Conservation (phyloP, 2,888 invertebrate species). For the Dryobotodes eremita region DNA sequence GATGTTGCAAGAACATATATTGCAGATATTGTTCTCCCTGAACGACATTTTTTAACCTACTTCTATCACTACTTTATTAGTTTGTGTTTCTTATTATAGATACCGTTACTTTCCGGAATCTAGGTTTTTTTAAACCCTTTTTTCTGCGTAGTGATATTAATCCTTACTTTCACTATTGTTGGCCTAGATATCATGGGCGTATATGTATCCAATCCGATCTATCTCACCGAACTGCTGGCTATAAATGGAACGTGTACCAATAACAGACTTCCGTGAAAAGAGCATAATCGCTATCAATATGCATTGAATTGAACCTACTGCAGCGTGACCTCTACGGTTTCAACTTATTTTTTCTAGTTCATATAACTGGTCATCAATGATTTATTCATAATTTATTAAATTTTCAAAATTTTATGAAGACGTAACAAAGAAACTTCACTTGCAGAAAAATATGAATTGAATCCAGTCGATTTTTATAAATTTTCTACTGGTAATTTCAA, state of each 20-base stretch:
- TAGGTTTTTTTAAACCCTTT: background rate
- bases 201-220: conserved; percentile 14
- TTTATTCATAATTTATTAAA: too few species aligned
- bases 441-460: too few species aligned
- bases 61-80: background rate
- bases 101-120: background rate
- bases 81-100: background rate
- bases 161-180: background rate
- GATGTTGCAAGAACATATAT: background rate
- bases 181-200: background rate
- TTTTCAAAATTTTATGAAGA: too few species aligned
- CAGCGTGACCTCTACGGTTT: too few species aligned
- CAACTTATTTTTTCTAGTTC: background rate
- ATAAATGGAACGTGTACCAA: conserved; percentile 33
- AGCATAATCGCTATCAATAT: conserved; percentile 32
- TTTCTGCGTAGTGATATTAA: conserved; percentile 15
- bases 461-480: too few species aligned
- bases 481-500: too few species aligned
- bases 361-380: background rate
- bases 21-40: too few species aligned
- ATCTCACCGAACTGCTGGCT: conserved; percentile 13
- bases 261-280: conserved; percentile 27
- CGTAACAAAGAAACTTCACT: too few species aligned
- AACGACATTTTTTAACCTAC: background rate
- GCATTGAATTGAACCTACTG: conserved; percentile 23